Percentiles rank a stretch among this genome's conserved stretches.
Evolutionary conservation across 2,888 invertebrate genomes (phyloP).

Genomic region (Eutolmus rufibarbis): DNA sequence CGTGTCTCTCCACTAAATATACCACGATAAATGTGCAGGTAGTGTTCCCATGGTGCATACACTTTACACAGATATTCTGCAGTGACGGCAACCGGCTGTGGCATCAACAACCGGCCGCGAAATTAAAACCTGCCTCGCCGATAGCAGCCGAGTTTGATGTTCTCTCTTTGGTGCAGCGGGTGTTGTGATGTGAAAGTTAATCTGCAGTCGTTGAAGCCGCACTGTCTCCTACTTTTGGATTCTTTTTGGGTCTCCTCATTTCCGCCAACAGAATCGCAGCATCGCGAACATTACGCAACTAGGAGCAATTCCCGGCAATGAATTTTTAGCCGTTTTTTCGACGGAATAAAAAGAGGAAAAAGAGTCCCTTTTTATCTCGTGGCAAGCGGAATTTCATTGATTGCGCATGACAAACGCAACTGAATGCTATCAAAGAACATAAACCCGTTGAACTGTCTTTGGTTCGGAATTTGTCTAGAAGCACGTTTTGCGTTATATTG

Average conservation of each 20-base stretch:
- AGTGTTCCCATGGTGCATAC: neutral
- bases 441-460: neutral
- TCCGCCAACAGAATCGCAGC: neutral
- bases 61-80: neutral
- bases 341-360: neutral
- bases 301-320: neutral
- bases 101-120: neutral
- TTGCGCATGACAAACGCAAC: slow-evolving; percentile 33
- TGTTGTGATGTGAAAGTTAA: slow-evolving; percentile 1
- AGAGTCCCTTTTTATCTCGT: slow-evolving; percentile 17
- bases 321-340: neutral
- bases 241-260: neutral
- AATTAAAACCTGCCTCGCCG: neutral
- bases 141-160: neutral
- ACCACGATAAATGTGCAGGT: slow-evolving; percentile 1
- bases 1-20: neutral
- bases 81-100: neutral
- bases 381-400: neutral
- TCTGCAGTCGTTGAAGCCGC: neutral
- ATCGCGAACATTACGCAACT: neutral
- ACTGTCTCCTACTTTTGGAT: neutral
- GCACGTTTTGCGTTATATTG: neutral
- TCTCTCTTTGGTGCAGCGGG: neutral
- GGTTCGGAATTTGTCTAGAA: neutral
- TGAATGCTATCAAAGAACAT: neutral